Conservation (phyloP, 2,113 vertebrate species). For the Takifugu flavidus region DNA sequence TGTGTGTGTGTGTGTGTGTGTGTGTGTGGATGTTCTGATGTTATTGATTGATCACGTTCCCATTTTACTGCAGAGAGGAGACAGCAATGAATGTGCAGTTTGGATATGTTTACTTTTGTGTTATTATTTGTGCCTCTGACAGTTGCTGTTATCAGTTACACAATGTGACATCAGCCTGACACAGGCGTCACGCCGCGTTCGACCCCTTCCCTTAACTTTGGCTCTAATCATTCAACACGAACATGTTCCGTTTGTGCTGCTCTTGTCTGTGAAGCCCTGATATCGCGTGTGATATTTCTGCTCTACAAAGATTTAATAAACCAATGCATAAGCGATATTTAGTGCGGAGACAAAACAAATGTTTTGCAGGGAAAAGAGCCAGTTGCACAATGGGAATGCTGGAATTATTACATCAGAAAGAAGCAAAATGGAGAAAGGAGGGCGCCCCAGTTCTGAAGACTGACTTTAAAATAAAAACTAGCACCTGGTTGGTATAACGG, state of each 20-base stretch:
- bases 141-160: constrained; percentile 34
- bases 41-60: not conserved
- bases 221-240: constrained; percentile 10
- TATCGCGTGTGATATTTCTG: constrained; percentile 5
- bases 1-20: constrained; percentile 8
- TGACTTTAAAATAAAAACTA: not conserved
- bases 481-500: not conserved
- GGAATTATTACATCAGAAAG: not conserved
- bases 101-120: constrained; percentile 21
- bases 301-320: constrained; percentile 10
- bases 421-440: not conserved
- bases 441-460: too few relatives aligned
- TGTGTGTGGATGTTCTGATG: constrained; percentile 15
- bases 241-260: constrained; percentile 23
- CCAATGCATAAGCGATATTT: not conserved
- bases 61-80: too few relatives aligned
- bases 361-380: not conserved
- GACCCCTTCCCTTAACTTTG: constrained; percentile 36
- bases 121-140: constrained; percentile 27
- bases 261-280: constrained; percentile 27
- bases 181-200: constrained; percentile 22
- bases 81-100: too few relatives aligned
- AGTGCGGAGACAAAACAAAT: not conserved
- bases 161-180: constrained; percentile 59
- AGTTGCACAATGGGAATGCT: not conserved